A percentile compares a stretch with the other conserved stretches of the same genome.
Conservation (phyloP, 2,797 vertebrate species). For the Acanthurus lineatus region DNA sequence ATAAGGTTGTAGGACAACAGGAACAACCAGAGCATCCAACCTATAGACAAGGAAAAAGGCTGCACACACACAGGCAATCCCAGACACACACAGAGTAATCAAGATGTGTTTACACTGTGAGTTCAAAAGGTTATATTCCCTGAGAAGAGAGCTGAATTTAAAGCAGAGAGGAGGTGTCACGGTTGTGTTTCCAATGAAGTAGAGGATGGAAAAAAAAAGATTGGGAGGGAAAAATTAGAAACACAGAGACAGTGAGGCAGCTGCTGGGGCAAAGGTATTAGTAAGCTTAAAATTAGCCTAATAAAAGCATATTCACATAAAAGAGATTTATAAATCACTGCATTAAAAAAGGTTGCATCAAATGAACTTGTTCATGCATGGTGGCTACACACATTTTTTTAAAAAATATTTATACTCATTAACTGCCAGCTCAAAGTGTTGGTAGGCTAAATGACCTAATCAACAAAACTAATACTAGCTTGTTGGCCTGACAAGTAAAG, state of each 20-base stretch:
- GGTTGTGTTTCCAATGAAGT: not conserved
- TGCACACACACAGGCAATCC: not conserved
- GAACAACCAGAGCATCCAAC: conserved; percentile 3
- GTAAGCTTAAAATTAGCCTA: not conserved
- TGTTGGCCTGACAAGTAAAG: not conserved
- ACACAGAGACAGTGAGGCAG: not conserved
- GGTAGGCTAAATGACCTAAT: not conserved
- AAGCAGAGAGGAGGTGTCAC: not conserved
- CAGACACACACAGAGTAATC: conserved; percentile 24
- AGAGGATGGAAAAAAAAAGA: not conserved
- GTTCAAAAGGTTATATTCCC: conserved; percentile 31
- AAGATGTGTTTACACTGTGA: conserved; percentile 16
- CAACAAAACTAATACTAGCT: not conserved
- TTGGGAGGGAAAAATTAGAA: not conserved
- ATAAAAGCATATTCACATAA: too few relatives aligned
- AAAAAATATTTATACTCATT: too few relatives aligned
- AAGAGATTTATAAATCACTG: too few relatives aligned
- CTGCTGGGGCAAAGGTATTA: not conserved
- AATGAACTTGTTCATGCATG: too few relatives aligned
- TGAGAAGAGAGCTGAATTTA: conserved; percentile 27
- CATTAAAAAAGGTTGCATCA: too few relatives aligned
- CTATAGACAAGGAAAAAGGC: conserved; percentile 13
- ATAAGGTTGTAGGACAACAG: conserved; percentile 28
- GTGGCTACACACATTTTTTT: too few relatives aligned
- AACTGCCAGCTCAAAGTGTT: too few relatives aligned